Conservation (phyloP, 1,140 invertebrate species). For the Drosophila murphyi region DNA sequence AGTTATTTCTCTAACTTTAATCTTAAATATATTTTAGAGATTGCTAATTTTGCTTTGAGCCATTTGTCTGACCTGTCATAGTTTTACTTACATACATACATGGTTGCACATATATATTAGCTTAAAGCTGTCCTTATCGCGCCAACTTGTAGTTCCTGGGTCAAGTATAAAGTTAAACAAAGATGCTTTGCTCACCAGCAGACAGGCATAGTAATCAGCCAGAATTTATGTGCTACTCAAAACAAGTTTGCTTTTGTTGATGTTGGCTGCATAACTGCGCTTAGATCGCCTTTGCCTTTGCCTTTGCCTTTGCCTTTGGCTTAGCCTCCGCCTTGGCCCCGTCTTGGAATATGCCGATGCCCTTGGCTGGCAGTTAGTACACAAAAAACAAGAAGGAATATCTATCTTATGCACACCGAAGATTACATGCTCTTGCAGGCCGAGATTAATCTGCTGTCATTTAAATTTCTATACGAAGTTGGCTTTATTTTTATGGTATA, state of each 20-base stretch:
- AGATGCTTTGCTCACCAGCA: slow-evolving; percentile 55
- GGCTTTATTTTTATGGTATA: no score
- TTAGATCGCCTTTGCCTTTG: slow-evolving; percentile 14
- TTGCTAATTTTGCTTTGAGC: no score
- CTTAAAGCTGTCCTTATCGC: slow-evolving; percentile 8
- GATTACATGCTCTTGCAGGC: no score
- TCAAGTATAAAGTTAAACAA: slow-evolving; percentile 74
- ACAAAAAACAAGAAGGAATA: neutral
- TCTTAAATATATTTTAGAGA: no score
- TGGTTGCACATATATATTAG: no score
- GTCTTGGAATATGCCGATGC: no score
- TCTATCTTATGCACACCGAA: no score
- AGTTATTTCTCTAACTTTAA: no score
- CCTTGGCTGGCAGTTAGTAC: slow-evolving; percentile 10
- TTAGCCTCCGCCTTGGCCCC: neutral
- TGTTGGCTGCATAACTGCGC: slow-evolving; percentile 44
- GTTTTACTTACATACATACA: no score
- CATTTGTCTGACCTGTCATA: neutral
- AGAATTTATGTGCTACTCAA: slow-evolving; percentile 16
- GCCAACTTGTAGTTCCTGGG: slow-evolving; percentile 38
- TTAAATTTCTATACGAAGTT: no score
- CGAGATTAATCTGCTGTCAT: no score
- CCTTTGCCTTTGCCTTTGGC: slow-evolving; percentile 6
- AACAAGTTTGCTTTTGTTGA: slow-evolving; percentile 23
- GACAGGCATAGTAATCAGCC: neutral